Base-by-base conservation (phyloP, 2,113 vertebrate species). In the Lophius piscatorius region DNA sequence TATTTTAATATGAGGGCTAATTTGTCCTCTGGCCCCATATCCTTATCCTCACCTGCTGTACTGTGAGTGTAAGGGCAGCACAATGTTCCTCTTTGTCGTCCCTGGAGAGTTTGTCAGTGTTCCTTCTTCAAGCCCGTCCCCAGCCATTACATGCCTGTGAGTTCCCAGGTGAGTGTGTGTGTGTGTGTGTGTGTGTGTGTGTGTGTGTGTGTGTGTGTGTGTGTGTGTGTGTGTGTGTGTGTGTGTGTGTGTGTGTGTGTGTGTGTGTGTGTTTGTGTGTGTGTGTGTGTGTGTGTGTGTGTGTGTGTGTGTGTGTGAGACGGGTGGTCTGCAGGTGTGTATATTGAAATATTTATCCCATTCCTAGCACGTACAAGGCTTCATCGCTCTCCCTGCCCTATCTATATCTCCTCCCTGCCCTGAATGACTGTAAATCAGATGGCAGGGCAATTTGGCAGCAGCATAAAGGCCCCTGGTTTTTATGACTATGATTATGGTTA, bases 401-500 rank as follows among this genome's bases (percentile, higher is more conserved):
- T 66, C 58, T 65, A 44, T 29, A 23, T 57, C 64, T 64, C 75
- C 74, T 73, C 63, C 55, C 74, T 47, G 12, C 51, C 9, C 47
- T 33, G 49, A 41, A 74, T 23, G 39, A 83, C 76, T 83, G 82
- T 90, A 90, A 91, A 91, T 90, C 87, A 85, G 80, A 84, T 69
- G 78, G 70, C 59, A 70, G 70, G 70, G 79, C 87, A 84, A 88
- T 90, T 90, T 90, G 90, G 89, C 84, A 73, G 38, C 76, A 61
- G 69, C 77, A 88, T 86, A 86, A 90, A 89, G 83, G 79, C 75
- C 48, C 72, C 76, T 68, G 52, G 59, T 65, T 83, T 89, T 91
- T 91, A 89, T 84, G 74, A 86, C 83, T 78, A 74, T 90, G 87
- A 91, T 90, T 90, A 90, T 83, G 85, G 80, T 85, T 87, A 87